phyloP scores from a whole-genome alignment of 1,140 invertebrate genomes.

The Ooceraea biroi region DNA sequence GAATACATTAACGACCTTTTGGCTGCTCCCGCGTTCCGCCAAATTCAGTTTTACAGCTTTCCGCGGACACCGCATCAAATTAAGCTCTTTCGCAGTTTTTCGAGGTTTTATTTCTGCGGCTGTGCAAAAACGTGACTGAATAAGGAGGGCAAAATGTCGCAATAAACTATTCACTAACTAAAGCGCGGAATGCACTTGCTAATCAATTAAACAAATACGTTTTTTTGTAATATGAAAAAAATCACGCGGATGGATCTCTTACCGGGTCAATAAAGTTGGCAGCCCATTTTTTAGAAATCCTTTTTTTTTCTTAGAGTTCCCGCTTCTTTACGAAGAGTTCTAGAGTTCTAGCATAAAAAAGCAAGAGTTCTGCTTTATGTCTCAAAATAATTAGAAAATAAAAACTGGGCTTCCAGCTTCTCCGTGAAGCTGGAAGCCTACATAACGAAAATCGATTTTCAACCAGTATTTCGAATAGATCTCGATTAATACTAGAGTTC shows the following conservation, averaged over 20 bases:
- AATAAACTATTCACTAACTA: not conserved
- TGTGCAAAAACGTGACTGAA: conserved; percentile 1
- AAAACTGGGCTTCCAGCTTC: no score
- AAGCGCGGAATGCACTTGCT: not conserved
- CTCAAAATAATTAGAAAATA: no score
- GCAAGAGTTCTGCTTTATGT: no score
- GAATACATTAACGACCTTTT: conserved; percentile 29
- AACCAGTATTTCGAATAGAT: no score
- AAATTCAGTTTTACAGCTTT: conserved; percentile 45
- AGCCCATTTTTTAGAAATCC: no score
- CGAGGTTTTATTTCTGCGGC: conserved; percentile 12
- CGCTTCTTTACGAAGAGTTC: no score
- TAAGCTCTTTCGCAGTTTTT: not conserved
- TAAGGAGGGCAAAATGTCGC: not conserved
- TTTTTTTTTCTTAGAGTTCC: no score
- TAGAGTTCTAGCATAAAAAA: no score
- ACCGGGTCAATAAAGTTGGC: no score
- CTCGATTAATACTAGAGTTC: no score
- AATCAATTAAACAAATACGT: conserved; percentile 9
- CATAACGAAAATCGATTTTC: no score
- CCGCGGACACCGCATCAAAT: not conserved
- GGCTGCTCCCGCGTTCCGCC: conserved; percentile 14
- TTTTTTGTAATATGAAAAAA: not conserved
- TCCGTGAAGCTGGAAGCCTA: no score
- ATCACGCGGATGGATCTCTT: not conserved